Base-by-base conservation (phyloP, 2,888 invertebrate genomes). In the Aphrophora alni region DNA sequence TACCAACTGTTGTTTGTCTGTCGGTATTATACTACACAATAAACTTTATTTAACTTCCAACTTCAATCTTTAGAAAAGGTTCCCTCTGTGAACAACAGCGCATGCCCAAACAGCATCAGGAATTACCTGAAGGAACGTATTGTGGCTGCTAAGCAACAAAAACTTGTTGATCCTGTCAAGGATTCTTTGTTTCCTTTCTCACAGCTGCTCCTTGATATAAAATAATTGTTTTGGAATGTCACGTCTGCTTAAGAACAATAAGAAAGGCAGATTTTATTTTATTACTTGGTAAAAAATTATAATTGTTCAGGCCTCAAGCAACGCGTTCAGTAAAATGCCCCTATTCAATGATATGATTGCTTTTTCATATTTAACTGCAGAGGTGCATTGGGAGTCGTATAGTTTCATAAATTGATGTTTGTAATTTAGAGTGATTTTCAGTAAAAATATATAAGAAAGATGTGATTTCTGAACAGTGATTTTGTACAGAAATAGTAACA, bases 141-240 rank as follows among this genome's bases (percentile, higher is more conserved):
- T 21, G 21, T 59, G 59, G 59, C 59, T 59, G 12, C 21, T n/a
- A 21, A 59, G 59, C 59, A 2, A 59, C 59, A 59, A 59, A 59
- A 59, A 59, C 59, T 21, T 59, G 59, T 59, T 59, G 59, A 59
- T 59, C 59, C 59, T 59, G 59, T 59, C 59, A 59, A 59, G 59
- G n/a, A 21, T 59, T 59, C 59, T 59, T 59, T 59, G 59, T 59
- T 21, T 59, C 21, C 59, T 59, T 21, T 59, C 59, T 21, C n/a
- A 21, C 59, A 59, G 59, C 59, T 59, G 59, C 59, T 21, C n/a
- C 59, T 59, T 59, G 21, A 59, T 59, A 59, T 59, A 59, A 59
- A 59, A 59, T 59, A 59, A 59, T 59, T 59, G 59, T 59, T 21
- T 5, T 21, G 59, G 59, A 59, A 59, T 59, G 59, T 21, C 59